Conservation (phyloP, 2,888 invertebrate species). For the Pyrochroa serraticornis region DNA sequence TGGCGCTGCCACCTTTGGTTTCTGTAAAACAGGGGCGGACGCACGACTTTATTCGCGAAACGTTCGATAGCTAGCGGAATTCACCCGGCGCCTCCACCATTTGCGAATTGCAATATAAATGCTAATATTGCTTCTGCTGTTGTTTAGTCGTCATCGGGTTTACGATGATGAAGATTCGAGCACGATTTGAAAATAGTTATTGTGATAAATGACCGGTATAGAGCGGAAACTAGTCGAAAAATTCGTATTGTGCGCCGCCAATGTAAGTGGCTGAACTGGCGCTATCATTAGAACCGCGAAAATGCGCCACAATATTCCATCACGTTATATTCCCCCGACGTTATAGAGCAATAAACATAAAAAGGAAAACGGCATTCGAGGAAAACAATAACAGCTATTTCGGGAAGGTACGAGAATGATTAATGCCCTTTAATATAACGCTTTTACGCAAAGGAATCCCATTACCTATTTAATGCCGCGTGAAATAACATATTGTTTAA, state of each 20-base stretch:
- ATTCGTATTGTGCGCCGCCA: neutral
- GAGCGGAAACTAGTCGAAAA: no score
- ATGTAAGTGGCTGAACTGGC: neutral
- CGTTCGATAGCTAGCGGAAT: neutral
- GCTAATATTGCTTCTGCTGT: neutral
- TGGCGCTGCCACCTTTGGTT: neutral
- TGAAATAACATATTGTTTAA: conserved; percentile 19
- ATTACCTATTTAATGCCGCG: conserved; percentile 23
- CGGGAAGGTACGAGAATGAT: conserved; percentile 30
- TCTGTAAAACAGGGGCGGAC: neutral
- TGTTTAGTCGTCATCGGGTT: neutral
- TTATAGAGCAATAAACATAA: conserved; percentile 32
- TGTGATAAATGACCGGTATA: no score
- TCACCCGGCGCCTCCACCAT: no score
- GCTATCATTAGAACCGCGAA: neutral
- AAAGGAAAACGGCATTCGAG: conserved; percentile 28
- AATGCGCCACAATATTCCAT: conserved; percentile 22
- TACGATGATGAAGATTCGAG: no score
- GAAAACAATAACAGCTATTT: conserved; percentile 33
- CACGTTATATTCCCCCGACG: conserved; percentile 25
- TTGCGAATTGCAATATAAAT: no score
- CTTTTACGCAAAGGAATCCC: conserved; percentile 22
- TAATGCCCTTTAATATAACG: conserved; percentile 32
- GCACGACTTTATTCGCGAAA: neutral
- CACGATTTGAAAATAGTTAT: no score